Conservation (phyloP, 2,888 invertebrate species). For the Heteromyza rotundicornis region DNA sequence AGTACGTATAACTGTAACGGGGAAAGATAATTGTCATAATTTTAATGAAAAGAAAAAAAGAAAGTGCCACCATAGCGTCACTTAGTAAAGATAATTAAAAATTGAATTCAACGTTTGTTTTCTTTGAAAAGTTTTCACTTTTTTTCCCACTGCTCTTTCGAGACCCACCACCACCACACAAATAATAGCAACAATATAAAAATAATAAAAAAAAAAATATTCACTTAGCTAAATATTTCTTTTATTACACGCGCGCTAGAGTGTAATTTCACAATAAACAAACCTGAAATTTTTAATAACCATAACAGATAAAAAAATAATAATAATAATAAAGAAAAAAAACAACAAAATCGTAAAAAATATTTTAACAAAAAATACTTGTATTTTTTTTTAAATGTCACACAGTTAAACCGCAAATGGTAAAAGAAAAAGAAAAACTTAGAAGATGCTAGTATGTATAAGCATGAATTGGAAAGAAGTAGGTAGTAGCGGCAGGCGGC, state of each 20-base stretch:
- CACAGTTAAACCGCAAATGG: neutral
- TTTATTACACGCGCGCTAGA: neutral
- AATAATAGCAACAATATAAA: no score
- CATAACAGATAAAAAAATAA: neutral
- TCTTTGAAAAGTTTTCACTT: constrained; percentile 1
- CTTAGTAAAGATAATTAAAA: neutral
- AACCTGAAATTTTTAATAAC: constrained; percentile 5
- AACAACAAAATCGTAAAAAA: neutral
- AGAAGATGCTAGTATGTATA: neutral
- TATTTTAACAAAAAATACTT: no score
- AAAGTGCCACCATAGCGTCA: neutral
- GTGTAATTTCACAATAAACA: constrained; percentile 2
- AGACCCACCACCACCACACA: no score
- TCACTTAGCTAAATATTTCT: no score
- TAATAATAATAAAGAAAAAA: no score
- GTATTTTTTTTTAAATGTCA: no score
- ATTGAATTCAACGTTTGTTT: neutral
- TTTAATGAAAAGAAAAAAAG: constrained; percentile 2
- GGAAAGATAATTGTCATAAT: no score
- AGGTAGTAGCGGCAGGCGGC: neutral
- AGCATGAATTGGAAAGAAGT: neutral
- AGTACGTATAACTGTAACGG: no score
- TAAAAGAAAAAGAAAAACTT: neutral
- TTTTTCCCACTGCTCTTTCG: neutral
- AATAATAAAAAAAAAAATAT: no score